Evolutionary conservation across 64 coral and sea anemone genomes (phyloP).

Genomic region (Astreopora myriophthalma): DNA sequence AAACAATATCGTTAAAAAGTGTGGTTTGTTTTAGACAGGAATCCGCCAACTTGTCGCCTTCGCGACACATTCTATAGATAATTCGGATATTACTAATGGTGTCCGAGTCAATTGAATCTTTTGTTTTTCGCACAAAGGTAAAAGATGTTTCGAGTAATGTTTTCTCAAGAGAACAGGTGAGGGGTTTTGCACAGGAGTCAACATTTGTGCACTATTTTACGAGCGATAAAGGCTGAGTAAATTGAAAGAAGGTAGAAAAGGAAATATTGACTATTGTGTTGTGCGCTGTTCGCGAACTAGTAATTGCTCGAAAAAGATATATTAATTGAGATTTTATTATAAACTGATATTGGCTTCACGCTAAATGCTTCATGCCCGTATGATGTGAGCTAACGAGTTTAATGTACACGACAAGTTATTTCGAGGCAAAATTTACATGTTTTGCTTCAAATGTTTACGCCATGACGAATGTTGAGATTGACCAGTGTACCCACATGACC

Average conservation of each 20-base stretch:
- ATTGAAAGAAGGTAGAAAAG: constrained; percentile 82
- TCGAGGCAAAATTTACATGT: constrained; percentile 10
- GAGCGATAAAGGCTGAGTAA: constrained; percentile 96
- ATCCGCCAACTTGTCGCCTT: constrained; percentile 99
- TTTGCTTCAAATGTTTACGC: constrained; percentile 31
- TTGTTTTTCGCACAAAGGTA: constrained; percentile 97
- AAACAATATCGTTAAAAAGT: constrained; percentile 98
- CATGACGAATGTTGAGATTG: not conserved
- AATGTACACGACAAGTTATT: not conserved
- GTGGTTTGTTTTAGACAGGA: constrained; percentile 99
- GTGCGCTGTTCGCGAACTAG: constrained; percentile 69
- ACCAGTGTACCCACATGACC: not conserved
- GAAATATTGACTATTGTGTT: constrained; percentile 90
- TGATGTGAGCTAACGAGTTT: constrained; percentile 1
- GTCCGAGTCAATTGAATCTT: constrained; percentile 95
- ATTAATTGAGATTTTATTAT: constrained; percentile 99
- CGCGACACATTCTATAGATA: constrained; percentile 99
- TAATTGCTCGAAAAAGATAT: constrained; percentile 99
- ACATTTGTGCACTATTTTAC: constrained; percentile 98
- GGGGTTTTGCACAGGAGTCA: constrained; percentile 90
- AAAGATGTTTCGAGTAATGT: constrained; percentile 99
- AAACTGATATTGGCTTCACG: constrained; percentile 86
- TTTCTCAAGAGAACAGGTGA: constrained; percentile 99
- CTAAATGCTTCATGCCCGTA: constrained; percentile 57
- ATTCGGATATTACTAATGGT: constrained; percentile 99